Percentiles rank a stretch among this genome's conserved stretches.
These are phyloP conservation scores for Chionoecetes opilio DNA, from an alignment of 1,140 invertebrate genomes.

Conservation along the genomic window DNA sequence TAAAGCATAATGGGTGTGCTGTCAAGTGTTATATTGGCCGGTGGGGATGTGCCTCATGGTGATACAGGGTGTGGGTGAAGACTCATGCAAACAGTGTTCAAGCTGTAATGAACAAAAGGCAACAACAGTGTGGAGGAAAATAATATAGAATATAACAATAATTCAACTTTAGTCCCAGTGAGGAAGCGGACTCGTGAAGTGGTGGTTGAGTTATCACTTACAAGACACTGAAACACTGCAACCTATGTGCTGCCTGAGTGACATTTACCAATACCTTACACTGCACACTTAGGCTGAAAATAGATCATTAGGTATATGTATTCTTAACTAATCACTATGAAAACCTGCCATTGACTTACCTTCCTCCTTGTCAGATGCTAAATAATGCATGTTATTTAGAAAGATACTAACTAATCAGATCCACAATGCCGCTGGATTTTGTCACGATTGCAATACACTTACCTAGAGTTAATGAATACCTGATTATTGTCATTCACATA, in stretches of 20 bases:
- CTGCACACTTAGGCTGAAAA: background rate
- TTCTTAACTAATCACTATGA: background rate
- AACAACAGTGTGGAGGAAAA: slow-evolving; percentile 21
- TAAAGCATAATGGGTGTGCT: slow-evolving; percentile 17
- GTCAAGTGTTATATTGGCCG: background rate
- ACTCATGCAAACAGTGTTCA: slow-evolving; percentile 38
- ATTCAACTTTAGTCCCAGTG: slow-evolving; percentile 20
- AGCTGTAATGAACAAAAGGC: slow-evolving; percentile 41
- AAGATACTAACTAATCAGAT: too few relatives aligned
- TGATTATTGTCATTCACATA: too few relatives aligned
- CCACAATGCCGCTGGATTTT: too few relatives aligned
- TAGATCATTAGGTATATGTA: background rate
- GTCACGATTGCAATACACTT: too few relatives aligned
- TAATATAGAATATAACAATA: background rate
- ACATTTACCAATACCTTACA: slow-evolving; percentile 5
- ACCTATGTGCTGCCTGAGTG: background rate
- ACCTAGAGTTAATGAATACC: too few relatives aligned
- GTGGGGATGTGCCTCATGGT: slow-evolving; percentile 23
- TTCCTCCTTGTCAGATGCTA: background rate
- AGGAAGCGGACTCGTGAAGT: slow-evolving; percentile 33
- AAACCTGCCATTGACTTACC: slow-evolving; percentile 29
- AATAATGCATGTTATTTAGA: background rate
- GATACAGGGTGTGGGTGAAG: slow-evolving; percentile 36
- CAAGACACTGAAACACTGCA: background rate
- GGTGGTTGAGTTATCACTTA: slow-evolving; percentile 15